A percentile compares a stretch with the other conserved stretches of the same genome.
phyloP scores from a whole-genome alignment of 2,797 vertebrate species.

The Anabas testudineus region DNA sequence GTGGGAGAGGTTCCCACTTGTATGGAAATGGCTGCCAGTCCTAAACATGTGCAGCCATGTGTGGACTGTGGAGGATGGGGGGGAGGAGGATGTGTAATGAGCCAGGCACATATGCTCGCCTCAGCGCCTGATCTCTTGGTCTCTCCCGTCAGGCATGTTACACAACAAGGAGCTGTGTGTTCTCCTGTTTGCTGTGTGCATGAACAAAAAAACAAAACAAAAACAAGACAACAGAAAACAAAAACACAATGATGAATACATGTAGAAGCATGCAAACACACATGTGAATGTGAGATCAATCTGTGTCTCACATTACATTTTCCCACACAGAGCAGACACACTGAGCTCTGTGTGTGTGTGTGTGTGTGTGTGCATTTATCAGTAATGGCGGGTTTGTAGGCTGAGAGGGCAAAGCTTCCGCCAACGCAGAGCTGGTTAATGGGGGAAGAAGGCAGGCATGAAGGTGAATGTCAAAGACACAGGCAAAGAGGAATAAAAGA shows the following conservation, averaged over 20 bases:
- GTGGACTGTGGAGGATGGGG: constrained; percentile 74
- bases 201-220: too few species aligned
- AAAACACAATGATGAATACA: constrained; percentile 52
- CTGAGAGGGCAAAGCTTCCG: constrained; percentile 44
- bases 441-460: constrained; percentile 50
- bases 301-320: constrained; percentile 10
- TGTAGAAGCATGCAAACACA: constrained; percentile 52
- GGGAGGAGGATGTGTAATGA: constrained; percentile 80
- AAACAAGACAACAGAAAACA: too few species aligned
- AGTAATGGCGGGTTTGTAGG: constrained; percentile 36
- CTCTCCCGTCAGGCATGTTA: constrained; percentile 79
- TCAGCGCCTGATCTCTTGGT: constrained; percentile 81
- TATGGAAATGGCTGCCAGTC: constrained; percentile 81
- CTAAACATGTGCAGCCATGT: constrained; percentile 78
- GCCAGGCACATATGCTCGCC: constrained; percentile 79
- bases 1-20: constrained; percentile 71
- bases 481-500: constrained; percentile 43
- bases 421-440: constrained; percentile 58
- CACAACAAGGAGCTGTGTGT: constrained; percentile 68
- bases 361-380: constrained; percentile 1
- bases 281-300: constrained; percentile 41
- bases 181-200: constrained; percentile 44
- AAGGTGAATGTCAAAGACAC: constrained; percentile 69
- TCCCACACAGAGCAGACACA: constrained; percentile 27
- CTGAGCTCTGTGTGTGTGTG: background rate